These are phyloP conservation scores for Yponomeuta cagnagella DNA, from an alignment of 2,888 invertebrate species.

Conservation along the genomic window DNA sequence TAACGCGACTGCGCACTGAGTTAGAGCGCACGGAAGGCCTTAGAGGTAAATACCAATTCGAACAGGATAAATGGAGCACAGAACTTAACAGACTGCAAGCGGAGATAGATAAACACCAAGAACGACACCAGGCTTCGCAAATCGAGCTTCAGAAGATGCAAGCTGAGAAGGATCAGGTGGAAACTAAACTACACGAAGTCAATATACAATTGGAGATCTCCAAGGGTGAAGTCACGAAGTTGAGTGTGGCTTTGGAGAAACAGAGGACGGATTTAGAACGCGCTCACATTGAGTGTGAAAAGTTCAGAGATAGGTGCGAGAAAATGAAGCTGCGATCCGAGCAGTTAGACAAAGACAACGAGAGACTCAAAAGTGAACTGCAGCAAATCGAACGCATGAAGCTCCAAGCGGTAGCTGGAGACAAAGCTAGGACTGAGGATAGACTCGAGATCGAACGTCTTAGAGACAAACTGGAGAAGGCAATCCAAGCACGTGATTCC, in stretches of 20 bases:
- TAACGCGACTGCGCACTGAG: conserved; percentile 79
- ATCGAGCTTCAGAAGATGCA: conserved; percentile 82
- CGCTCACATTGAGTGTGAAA: conserved; percentile 91
- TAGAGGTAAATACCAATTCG: conserved; percentile 77
- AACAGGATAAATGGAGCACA: conserved; percentile 71
- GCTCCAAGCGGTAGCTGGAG: conserved; percentile 79
- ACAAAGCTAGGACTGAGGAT: conserved; percentile 80
- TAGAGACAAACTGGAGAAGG: conserved; percentile 90
- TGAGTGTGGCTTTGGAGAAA: conserved; percentile 84
- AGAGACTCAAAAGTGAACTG: conserved; percentile 63
- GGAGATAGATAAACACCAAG: conserved; percentile 83
- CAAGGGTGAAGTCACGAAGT: conserved; percentile 85
- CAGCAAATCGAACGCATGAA: conserved; percentile 86
- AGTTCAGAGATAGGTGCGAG: conserved; percentile 90
- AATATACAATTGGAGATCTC: conserved; percentile 88
- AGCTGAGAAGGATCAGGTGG: conserved; percentile 80
- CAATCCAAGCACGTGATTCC: conserved; percentile 86
- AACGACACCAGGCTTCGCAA: conserved; percentile 84
- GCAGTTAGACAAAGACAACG: conserved; percentile 79
- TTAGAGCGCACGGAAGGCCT: conserved; percentile 85
- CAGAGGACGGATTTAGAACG: conserved; percentile 87
- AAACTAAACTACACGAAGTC: conserved; percentile 83
- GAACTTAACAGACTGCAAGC: conserved; percentile 86
- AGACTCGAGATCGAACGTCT: conserved; percentile 88
- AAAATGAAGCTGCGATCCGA: conserved; percentile 85